Conservation (phyloP, 2,888 invertebrate genomes). For the Mycalesis mineus region DNA sequence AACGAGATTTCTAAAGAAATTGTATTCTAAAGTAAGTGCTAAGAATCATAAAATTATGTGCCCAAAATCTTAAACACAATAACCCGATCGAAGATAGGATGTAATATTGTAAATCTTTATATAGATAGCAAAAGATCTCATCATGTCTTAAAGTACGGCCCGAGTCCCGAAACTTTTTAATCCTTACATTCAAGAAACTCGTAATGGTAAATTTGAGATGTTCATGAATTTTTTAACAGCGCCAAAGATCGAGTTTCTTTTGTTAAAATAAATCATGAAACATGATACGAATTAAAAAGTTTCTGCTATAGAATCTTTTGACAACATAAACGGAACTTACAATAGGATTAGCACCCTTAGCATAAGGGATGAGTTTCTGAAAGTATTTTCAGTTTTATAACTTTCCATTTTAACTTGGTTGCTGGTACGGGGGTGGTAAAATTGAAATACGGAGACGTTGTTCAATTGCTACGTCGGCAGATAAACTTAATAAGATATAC, state of each 20-base stretch:
- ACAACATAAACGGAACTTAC: slow-evolving; percentile 39
- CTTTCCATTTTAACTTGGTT: too few relatives aligned
- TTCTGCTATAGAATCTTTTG: slow-evolving; percentile 44
- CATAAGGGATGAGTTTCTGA: slow-evolving; percentile 6
- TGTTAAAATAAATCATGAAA: slow-evolving; percentile 57
- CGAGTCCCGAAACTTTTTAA: slow-evolving; percentile 43
- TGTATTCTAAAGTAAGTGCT: too few relatives aligned
- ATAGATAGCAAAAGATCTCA: background rate
- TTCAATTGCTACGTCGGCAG: too few relatives aligned
- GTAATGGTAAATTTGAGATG: slow-evolving; percentile 45
- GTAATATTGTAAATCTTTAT: background rate
- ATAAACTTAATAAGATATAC: too few relatives aligned
- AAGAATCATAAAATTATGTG: too few relatives aligned
- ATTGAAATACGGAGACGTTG: too few relatives aligned
- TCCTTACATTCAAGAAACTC: slow-evolving; percentile 44
- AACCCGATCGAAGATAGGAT: background rate
- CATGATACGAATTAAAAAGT: slow-evolving; percentile 65
- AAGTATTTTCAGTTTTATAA: background rate
- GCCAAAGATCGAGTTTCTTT: slow-evolving; percentile 56
- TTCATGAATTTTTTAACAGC: slow-evolving; percentile 48
- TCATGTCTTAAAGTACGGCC: background rate
- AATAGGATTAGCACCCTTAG: slow-evolving; percentile 13
- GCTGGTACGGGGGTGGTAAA: too few relatives aligned
- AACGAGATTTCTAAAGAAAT: too few relatives aligned
- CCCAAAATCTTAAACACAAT: too few relatives aligned